Conservation (phyloP, 2,888 invertebrate genomes). For the Cerceris ruficornis region DNA sequence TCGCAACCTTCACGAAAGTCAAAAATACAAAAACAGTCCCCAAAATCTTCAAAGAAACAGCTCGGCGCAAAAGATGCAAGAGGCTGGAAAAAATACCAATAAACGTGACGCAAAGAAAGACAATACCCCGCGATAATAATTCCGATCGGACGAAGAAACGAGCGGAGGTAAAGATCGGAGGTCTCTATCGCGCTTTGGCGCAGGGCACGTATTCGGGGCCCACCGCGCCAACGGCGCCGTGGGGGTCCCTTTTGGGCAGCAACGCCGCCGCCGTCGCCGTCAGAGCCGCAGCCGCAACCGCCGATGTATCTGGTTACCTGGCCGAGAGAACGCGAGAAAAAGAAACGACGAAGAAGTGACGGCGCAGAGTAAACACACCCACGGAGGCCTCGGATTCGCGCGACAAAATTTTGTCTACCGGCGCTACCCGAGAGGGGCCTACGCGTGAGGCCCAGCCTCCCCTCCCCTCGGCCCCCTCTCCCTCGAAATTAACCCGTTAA, state of each 20-base stretch:
- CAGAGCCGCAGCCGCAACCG: constrained; percentile 46
- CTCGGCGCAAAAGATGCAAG: too few species aligned
- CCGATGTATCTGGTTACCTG: constrained; percentile 69
- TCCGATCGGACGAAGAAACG: constrained; percentile 6
- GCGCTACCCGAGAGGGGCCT: constrained; percentile 17
- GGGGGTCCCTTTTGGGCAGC: constrained; percentile 67
- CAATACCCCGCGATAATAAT: too few species aligned
- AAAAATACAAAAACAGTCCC: too few species aligned
- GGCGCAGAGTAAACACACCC: constrained; percentile 60
- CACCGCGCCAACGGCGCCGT: constrained; percentile 61
- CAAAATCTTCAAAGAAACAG: too few species aligned
- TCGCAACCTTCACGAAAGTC: too few species aligned
- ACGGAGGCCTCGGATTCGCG: constrained; percentile 46
- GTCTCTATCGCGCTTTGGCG: constrained; percentile 55
- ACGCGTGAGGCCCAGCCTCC: background rate
- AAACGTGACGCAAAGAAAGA: too few species aligned
- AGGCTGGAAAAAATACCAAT: too few species aligned
- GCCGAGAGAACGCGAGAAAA: constrained; percentile 36
- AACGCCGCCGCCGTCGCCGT: constrained; percentile 58
- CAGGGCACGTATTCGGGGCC: constrained; percentile 54
- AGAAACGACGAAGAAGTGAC: constrained; percentile 51
- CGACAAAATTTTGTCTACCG: constrained; percentile 56
- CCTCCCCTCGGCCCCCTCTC: too few species aligned
- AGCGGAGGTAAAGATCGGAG: constrained; percentile 32
- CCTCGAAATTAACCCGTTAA: constrained; percentile 46